Percentiles rank a stretch among this genome's conserved stretches.
phyloP scores from a whole-genome alignment of 2,113 vertebrate genomes.

The Baryphthengus martii region DNA sequence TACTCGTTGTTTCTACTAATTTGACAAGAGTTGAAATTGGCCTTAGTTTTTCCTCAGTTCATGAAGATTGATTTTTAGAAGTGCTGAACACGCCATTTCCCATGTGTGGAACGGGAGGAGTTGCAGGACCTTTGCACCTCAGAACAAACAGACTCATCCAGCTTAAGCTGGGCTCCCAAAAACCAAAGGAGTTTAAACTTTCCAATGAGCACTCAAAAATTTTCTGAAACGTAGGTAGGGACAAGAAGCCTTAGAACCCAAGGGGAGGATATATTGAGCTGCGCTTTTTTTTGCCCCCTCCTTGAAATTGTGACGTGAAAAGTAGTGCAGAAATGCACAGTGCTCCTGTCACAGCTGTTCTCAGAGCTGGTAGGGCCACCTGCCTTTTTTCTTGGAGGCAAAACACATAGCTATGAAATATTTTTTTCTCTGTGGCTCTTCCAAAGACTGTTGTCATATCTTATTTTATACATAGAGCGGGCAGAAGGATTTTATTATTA shows the following conservation, averaged over 20 bases:
- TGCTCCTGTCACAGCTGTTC: background rate
- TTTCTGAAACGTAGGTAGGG: background rate
- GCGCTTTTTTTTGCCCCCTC: accelerated
- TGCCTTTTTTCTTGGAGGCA: background rate
- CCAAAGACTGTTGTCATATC: background rate
- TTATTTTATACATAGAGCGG: background rate
- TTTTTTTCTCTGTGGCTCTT: background rate
- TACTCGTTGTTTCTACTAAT: background rate
- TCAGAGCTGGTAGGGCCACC: background rate
- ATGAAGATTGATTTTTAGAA: background rate
- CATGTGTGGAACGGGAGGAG: accelerated
- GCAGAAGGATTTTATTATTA: background rate
- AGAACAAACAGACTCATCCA: accelerated
- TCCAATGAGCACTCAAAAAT: background rate
- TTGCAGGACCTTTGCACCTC: background rate
- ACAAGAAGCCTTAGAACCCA: background rate
- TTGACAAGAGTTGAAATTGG: background rate
- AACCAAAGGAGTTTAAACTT: background rate
- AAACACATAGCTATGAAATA: background rate
- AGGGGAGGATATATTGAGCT: background rate
- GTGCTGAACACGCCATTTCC: background rate
- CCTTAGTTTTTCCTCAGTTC: background rate
- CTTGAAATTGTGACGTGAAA: background rate
- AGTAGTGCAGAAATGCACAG: background rate
- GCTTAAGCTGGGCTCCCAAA: background rate